Conservation (phyloP, 37 sponge, comb jelly and placozoan species). For the Dysidea cf. avara region DNA sequence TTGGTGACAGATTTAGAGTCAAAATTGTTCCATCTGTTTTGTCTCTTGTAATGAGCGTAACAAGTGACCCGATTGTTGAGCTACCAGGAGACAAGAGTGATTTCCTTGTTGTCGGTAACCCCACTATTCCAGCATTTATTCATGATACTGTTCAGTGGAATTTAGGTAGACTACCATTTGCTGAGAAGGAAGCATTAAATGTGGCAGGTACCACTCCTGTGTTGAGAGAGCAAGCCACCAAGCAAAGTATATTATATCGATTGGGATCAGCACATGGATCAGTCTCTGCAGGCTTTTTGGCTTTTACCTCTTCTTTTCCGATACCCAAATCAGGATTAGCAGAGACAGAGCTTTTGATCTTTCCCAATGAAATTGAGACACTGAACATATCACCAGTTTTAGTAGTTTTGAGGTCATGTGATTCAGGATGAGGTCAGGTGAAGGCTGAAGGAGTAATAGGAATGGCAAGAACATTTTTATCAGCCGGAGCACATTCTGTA, state of each 20-base stretch:
- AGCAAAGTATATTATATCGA: conserved; percentile 43
- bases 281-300: conserved; percentile 53
- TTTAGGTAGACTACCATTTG: conserved; percentile 67
- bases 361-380: conserved; percentile 61
- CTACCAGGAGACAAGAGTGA: conserved; percentile 12
- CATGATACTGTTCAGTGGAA: conserved; percentile 35
- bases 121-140: conserved; percentile 57
- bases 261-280: conserved; percentile 64
- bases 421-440: conserved; percentile 42
- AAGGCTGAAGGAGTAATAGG: conserved; percentile 70
- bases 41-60: conserved; percentile 39
- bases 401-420: conserved; percentile 77
- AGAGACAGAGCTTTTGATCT: conserved; percentile 37
- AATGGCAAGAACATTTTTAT: conserved; percentile 69
- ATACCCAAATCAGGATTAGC: not conserved
- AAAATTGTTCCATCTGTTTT: conserved; percentile 55
- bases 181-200: conserved; percentile 61
- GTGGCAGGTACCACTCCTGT: conserved; percentile 53
- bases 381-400: conserved; percentile 48
- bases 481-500: conserved; percentile 76
- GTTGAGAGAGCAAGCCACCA: conserved; percentile 66
- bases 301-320: conserved; percentile 33
- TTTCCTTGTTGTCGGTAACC: conserved; percentile 65
- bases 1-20: conserved; percentile 57
- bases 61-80: conserved; percentile 2